A percentile compares a stretch with the other conserved stretches of the same genome.
phyloP scores from a whole-genome alignment of 2,888 invertebrate genomes.

The Aspidiotus rigidus region DNA sequence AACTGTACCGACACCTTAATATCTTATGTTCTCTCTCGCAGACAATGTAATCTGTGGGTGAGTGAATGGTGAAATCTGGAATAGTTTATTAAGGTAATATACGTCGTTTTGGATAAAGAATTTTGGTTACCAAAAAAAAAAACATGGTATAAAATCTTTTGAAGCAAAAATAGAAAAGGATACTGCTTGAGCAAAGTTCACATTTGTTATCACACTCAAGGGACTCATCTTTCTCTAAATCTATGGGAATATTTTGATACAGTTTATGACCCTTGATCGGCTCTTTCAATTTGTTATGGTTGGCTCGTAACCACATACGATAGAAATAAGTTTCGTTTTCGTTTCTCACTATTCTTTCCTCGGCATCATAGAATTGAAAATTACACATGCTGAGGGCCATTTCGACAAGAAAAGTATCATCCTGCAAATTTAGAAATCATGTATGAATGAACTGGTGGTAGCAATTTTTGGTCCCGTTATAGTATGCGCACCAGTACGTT shows the following conservation, averaged over 20 bases:
- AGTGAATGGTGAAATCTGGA: constrained; percentile 13
- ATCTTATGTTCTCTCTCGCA: constrained; percentile 26
- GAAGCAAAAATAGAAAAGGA: constrained; percentile 8
- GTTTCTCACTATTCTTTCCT: constrained; percentile 12
- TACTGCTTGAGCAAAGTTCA: constrained; percentile 23
- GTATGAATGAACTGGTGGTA: no score
- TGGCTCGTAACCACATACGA: constrained; percentile 15
- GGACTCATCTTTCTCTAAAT: background rate
- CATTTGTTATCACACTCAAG: constrained; percentile 10
- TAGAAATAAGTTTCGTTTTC: constrained; percentile 10
- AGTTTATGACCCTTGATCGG: background rate
- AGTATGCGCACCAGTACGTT: no score
- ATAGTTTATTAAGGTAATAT: background rate
- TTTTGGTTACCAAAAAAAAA: background rate
- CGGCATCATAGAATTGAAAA: constrained; percentile 8
- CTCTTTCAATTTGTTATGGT: background rate
- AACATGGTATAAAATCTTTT: constrained; percentile 7
- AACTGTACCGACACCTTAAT: constrained; percentile 22
- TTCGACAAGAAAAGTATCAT: background rate
- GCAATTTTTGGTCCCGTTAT: no score
- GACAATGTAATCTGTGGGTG: constrained; percentile 12
- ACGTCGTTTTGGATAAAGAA: background rate
- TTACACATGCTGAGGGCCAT: constrained; percentile 19
- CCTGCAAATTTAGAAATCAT: background rate
- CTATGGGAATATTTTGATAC: background rate